Evolutionary conservation across 1,140 invertebrate species (phyloP).

Genomic region (Metaphire vulgaris): DNA sequence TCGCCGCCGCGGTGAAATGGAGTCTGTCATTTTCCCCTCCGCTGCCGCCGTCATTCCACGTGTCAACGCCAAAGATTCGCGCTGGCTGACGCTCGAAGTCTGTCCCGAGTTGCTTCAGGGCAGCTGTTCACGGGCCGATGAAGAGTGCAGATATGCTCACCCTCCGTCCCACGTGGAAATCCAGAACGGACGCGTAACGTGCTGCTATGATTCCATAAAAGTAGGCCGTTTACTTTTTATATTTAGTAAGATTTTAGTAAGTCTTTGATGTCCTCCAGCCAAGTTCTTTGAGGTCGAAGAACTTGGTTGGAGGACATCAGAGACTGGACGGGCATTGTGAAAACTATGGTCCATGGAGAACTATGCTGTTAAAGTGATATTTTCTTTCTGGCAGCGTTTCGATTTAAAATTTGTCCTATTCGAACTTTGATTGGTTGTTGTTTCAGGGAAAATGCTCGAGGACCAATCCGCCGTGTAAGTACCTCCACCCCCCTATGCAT

Average conservation of each 20-base stretch:
- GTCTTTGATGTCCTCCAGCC: no score
- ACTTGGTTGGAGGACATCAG: no score
- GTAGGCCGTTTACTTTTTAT: conserved; percentile 61
- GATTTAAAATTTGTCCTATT: no score
- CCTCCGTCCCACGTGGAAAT: conserved; percentile 98
- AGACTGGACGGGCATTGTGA: no score
- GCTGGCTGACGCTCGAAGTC: conserved; percentile 98
- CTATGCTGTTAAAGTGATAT: no score
- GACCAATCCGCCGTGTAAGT: conserved; percentile 99
- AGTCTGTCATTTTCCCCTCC: neutral
- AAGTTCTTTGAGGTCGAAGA: no score
- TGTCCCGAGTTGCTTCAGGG: conserved; percentile 98
- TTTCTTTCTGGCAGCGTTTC: no score
- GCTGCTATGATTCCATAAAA: conserved; percentile 99
- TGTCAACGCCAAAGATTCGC: conserved; percentile 86
- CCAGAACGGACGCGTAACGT: conserved; percentile 97
- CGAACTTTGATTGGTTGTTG: no score
- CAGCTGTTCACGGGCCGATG: conserved; percentile 96
- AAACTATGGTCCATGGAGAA: no score
- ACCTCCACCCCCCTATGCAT: conserved; percentile 98
- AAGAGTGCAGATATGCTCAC: conserved; percentile 99
- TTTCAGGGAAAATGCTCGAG: conserved; percentile 94
- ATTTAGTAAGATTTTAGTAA: no score
- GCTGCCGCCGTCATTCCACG: neutral
- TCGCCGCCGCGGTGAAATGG: neutral